Conservation (phyloP, 2,888 invertebrate species). For the Choreutis nemorana region DNA sequence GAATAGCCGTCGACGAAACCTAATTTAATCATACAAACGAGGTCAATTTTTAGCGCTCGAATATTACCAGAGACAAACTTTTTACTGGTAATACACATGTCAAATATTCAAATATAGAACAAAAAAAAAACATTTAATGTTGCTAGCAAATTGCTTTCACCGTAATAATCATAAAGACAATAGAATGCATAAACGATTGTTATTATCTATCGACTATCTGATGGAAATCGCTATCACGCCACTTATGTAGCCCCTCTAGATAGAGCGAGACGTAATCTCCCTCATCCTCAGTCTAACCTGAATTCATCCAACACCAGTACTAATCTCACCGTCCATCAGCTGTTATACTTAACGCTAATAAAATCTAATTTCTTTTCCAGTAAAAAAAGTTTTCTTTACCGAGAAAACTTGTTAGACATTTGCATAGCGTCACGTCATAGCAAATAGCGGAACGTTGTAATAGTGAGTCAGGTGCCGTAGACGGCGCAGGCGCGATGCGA, state of each 20-base stretch:
- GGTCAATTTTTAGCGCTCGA: background rate
- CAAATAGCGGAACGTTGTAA: constrained; percentile 15
- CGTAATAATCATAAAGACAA: constrained; percentile 19
- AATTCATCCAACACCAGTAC: too few species aligned
- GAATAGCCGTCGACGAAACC: constrained; percentile 8
- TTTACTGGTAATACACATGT: background rate
- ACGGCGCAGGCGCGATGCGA: constrained; percentile 33
- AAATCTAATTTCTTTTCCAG: constrained; percentile 11
- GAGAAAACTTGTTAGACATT: constrained; percentile 37
- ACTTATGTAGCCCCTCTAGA: constrained; percentile 49
- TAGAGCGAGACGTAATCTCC: constrained; percentile 30
- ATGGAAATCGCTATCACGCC: constrained; percentile 47
- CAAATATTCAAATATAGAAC: background rate
- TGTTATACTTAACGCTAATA: constrained; percentile 25
- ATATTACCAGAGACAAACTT: background rate
- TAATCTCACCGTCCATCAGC: too few species aligned
- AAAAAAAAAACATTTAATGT: background rate
- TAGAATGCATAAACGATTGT: constrained; percentile 42
- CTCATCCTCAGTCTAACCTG: too few species aligned
- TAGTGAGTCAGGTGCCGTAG: constrained; percentile 35
- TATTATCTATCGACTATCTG: constrained; percentile 47
- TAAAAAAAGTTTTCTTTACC: too few species aligned
- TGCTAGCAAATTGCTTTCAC: constrained; percentile 23
- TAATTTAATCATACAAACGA: background rate
- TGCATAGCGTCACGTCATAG: constrained; percentile 37